phyloP scores from a whole-genome alignment of 2,113 vertebrate species.

The Anguilla japonica region DNA sequence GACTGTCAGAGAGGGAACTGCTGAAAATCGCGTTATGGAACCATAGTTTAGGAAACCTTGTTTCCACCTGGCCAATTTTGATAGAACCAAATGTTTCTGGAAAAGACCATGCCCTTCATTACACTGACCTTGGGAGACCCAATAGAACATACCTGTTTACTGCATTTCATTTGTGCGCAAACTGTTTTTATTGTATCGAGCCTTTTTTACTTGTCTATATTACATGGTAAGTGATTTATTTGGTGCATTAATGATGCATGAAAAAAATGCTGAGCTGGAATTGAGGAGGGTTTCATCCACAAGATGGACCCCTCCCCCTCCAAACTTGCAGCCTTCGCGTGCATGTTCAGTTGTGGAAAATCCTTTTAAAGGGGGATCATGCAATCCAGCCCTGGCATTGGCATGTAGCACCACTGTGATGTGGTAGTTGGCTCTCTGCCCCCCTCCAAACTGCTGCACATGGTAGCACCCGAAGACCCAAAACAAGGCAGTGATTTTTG shows the following conservation, averaged over 20 bases:
- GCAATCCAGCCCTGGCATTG: constrained; percentile 63
- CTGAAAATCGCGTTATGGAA: not conserved
- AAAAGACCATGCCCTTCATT: not conserved
- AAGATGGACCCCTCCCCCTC: not conserved
- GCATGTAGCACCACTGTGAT: constrained; percentile 46
- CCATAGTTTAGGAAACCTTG: not conserved
- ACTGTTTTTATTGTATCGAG: not conserved
- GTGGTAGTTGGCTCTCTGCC: not conserved
- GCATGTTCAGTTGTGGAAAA: not conserved
- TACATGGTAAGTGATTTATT: not conserved
- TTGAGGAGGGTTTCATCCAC: not conserved
- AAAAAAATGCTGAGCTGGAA: not conserved
- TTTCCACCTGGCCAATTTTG: not conserved
- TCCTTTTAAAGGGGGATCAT: constrained; percentile 41
- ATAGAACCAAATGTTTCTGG: not conserved
- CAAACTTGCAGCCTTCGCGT: not conserved
- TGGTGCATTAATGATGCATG: not conserved
- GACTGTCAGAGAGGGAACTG: not conserved
- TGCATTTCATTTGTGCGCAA: not conserved
- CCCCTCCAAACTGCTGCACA: not conserved
- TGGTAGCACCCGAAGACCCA: not conserved
- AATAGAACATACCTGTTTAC: not conserved
- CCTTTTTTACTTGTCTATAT: not conserved
- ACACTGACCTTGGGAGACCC: not conserved
- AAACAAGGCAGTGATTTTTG: not conserved